Base-by-base conservation (phyloP, 2,888 invertebrate genomes). In the Heliconius aoede region DNA sequence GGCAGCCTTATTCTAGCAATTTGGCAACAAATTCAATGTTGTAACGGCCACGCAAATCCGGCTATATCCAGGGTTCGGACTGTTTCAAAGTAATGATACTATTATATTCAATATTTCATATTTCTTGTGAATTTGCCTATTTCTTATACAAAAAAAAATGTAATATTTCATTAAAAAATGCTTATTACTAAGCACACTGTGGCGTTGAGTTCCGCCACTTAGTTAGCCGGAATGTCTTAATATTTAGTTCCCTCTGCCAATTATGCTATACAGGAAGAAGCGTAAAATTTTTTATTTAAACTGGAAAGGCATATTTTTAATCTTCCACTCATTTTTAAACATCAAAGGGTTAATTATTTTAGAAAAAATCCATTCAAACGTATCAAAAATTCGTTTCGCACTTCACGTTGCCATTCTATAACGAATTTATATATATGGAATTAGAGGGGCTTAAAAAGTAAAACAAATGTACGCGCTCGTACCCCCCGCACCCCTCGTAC, bases 1-100 rank as follows among this genome's bases (percentile, higher is more conserved):
- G 81, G 81, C 85, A 88, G 79, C 88, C 89, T 86, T 89, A 82
- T 82, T 83, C 78, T 80, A 84, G 85, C 88, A 88, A 91, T 90
- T 91, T 89, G 87, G 86, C 86, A 87, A 86, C 85, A 87, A 89
- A 90, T 88, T 86, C 87, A 83, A 82, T 81, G 84, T 81, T 84
- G 84, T 78, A 73, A 72, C 77, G 76, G 76, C 73, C 71, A 78
- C 64, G 64, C 72, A 69, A 77, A 77, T 78, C 73, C 76, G 76
- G 72, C 73, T 78, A 76, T 51, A 65, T 69, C n/a, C 77, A 81
- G 81, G 82, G 76, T 61, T 79, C 67, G 61, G 72, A 46, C 62
- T 40, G 55, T 51, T 30, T 67, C 61, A 51, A 40, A 58, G n/a
- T 55, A 69, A 32, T 55, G n/a, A 55, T 4, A n/a, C 7, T 65